Evolutionary conservation across 1,140 invertebrate genomes (phyloP).

Genomic region (Lasaia peninsularis): DNA sequence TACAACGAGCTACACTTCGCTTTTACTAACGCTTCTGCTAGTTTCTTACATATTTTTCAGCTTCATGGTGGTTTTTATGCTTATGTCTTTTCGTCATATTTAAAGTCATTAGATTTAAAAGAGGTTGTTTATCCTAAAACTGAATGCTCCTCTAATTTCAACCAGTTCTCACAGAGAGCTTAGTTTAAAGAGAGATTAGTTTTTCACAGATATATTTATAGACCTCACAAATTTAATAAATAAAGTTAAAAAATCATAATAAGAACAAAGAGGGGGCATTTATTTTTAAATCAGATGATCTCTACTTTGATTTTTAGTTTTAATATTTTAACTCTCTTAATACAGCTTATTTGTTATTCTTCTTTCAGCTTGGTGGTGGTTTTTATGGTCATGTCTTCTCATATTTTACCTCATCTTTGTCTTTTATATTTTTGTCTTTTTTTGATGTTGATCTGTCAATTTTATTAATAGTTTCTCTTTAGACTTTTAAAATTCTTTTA

Average conservation of each 20-base stretch:
- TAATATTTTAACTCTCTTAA: not conserved
- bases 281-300: no score
- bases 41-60: constrained; percentile 31
- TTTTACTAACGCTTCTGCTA: constrained; percentile 41
- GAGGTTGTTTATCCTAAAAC: no score
- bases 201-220: no score
- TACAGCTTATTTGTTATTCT: not conserved
- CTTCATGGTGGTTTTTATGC: constrained; percentile 32
- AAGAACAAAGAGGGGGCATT: not conserved
- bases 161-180: no score
- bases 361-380: constrained; percentile 40
- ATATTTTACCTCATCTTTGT: constrained; percentile 19
- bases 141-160: no score
- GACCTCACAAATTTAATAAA: no score
- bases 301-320: no score
- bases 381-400: constrained; percentile 43
- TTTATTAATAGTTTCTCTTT: not conserved
- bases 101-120: not conserved
- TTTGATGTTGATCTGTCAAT: not conserved
- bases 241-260: no score
- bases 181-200: no score
- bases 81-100: constrained; percentile 17
- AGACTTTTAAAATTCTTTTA: not conserved
- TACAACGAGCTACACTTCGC: constrained; percentile 25
- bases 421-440: constrained; percentile 16